Evolutionary conservation across 2,113 vertebrate species (phyloP).

Genomic region (Maccullochella peelii): DNA sequence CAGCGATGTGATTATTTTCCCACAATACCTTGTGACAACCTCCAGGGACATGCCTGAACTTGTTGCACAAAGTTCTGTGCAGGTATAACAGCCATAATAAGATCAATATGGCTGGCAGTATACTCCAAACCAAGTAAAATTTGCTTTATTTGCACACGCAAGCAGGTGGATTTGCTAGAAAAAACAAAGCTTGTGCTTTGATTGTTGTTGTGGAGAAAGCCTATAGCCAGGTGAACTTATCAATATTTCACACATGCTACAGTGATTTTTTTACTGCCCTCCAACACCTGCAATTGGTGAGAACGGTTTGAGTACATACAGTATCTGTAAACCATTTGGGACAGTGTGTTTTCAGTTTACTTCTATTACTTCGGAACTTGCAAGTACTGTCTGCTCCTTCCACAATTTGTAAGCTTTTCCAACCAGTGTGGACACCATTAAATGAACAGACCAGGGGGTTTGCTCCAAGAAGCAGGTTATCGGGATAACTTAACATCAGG

Average conservation of each 20-base stretch:
- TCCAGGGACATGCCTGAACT: not conserved
- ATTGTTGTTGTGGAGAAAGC: not conserved
- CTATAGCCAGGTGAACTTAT: not conserved
- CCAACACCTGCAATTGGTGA: not conserved
- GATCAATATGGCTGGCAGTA: not conserved
- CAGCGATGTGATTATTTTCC: conserved; percentile 1
- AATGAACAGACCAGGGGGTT: not conserved
- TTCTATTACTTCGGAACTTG: not conserved
- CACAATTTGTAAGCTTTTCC: not conserved
- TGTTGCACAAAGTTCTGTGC: not conserved
- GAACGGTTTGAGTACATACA: not conserved
- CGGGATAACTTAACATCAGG: not conserved
- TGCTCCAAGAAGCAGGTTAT: conserved; percentile 1
- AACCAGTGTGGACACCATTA: not conserved
- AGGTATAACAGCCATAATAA: not conserved
- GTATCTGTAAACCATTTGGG: not conserved
- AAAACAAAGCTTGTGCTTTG: not conserved
- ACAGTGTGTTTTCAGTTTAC: not conserved
- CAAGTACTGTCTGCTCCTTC: not conserved
- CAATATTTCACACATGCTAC: conserved; percentile 1
- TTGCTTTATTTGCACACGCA: not conserved
- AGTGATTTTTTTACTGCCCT: not conserved
- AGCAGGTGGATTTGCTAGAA: not conserved
- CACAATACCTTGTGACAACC: not conserved
- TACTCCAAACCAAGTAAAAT: not conserved